These are phyloP conservation scores for Pangasianodon hypophthalmus DNA, from an alignment of 2,113 vertebrate genomes.

Conservation along the genomic window DNA sequence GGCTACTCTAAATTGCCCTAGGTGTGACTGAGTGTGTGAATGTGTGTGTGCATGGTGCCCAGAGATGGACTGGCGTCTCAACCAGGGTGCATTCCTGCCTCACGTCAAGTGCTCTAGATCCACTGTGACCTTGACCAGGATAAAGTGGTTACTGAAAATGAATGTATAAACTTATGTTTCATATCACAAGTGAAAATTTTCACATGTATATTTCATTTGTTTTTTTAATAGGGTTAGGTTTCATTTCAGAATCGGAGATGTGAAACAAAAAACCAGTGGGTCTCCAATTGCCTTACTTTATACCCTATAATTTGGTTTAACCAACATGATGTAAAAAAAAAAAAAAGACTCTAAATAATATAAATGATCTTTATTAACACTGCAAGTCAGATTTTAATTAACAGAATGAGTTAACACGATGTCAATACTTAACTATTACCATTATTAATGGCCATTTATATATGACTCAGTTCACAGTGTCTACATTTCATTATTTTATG, in stretches of 20 bases:
- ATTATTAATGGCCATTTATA: not conserved
- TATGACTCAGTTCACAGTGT: not conserved
- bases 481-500: not conserved
- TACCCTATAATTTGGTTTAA: not conserved
- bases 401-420: not conserved
- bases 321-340: too few relatives aligned
- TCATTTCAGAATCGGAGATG: not conserved
- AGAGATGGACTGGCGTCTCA: not conserved
- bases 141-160: not conserved
- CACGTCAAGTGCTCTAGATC: not conserved
- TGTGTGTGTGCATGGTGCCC: not conserved
- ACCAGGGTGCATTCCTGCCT: not conserved
- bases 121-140: not conserved
- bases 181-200: not conserved
- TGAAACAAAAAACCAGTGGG: not conserved
- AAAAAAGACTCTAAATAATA: not conserved
- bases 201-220: not conserved
- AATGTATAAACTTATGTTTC: not conserved
- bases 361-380: not conserved
- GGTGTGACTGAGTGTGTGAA: not conserved
- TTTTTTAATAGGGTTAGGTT: not conserved
- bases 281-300: not conserved
- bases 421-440: not conserved
- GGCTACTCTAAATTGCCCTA: not conserved
- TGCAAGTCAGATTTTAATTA: not conserved